Conservation (phyloP, 1,140 invertebrate genomes). For the Pomacea maculata region DNA sequence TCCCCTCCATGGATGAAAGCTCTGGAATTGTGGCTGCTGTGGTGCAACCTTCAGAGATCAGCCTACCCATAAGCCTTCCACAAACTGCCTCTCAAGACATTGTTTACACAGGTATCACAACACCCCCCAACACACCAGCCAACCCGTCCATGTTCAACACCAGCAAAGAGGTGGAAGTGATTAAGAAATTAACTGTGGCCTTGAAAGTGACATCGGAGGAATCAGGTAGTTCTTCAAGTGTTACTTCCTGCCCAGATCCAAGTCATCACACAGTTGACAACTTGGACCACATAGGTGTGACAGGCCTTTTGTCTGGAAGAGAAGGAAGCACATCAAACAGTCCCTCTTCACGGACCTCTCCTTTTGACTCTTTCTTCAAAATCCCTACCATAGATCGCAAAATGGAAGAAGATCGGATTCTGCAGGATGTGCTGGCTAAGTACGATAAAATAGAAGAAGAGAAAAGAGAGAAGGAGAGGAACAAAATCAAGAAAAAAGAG, state of each 20-base stretch:
- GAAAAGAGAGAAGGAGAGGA: neutral
- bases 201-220: conserved; percentile 35
- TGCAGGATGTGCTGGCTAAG: neutral
- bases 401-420: conserved; percentile 2
- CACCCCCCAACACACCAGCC: conserved; percentile 17
- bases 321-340: too few relatives aligned
- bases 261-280: neutral
- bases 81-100: too few relatives aligned
- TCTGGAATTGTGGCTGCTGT: too few relatives aligned
- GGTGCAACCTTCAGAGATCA: too few relatives aligned
- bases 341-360: conserved; percentile 2
- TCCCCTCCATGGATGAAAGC: too few relatives aligned
- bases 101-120: neutral
- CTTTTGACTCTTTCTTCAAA: neutral
- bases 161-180: conserved; percentile 16
- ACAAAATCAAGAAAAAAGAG: neutral
- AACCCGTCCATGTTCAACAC: conserved; percentile 1
- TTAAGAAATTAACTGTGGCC: conserved; percentile 27
- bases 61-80: too few relatives aligned
- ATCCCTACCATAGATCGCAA: conserved; percentile 4
- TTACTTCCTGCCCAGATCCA: conserved; percentile 49
- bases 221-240: conserved; percentile 45
- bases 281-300: neutral
- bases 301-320: too few relatives aligned
- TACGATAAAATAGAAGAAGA: conserved; percentile 8